Percentiles rank a stretch among this genome's conserved stretches.
phyloP scores from a whole-genome alignment of 2,113 vertebrate species.

The Passer montanus region DNA sequence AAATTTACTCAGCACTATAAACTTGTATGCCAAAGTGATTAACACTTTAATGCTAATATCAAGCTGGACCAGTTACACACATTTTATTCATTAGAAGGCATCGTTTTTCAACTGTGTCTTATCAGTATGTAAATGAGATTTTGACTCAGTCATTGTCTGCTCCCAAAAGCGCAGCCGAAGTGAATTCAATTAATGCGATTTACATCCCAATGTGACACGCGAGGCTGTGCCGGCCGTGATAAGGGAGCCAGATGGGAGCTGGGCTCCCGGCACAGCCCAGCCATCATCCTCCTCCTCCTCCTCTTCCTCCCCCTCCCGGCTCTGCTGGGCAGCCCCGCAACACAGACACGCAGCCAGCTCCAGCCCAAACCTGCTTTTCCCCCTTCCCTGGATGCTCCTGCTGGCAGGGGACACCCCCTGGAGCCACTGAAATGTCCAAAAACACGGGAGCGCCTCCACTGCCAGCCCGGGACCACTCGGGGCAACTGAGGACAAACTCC shows the following conservation, averaged over 20 bases:
- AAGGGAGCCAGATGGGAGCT: conserved; percentile 59
- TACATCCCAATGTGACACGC: conserved; percentile 53
- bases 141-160: conserved; percentile 31
- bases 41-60: conserved; percentile 68
- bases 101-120: conserved; percentile 60
- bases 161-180: conserved; percentile 57
- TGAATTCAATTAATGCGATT: conserved; percentile 68
- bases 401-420: neutral
- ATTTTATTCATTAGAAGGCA: conserved; percentile 65
- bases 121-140: conserved; percentile 67
- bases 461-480: neutral
- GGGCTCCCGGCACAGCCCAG: neutral
- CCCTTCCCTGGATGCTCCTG: neutral
- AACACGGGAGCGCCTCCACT: accelerated
- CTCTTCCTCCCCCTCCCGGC: neutral
- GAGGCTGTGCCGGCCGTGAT: conserved; percentile 41
- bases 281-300: neutral
- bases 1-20: conserved; percentile 56
- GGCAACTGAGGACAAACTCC: neutral
- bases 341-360: neutral
- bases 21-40: conserved; percentile 55
- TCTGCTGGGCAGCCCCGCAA: neutral
- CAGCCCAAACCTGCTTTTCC: neutral
- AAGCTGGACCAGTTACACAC: conserved; percentile 54
- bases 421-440: neutral